phyloP scores from a whole-genome alignment of 2,113 vertebrate species.

The Peromyscus californicus region DNA sequence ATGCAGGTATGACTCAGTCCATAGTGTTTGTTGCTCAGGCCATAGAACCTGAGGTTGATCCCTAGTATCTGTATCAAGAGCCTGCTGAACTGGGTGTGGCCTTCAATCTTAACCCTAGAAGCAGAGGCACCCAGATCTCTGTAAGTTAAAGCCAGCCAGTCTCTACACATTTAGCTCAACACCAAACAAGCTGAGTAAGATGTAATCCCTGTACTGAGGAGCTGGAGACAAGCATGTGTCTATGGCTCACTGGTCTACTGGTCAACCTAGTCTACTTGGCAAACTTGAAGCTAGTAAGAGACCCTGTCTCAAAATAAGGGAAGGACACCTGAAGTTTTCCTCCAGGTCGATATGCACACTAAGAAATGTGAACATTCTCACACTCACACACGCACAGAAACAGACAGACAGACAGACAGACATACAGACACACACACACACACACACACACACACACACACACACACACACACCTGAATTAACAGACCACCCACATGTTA shows the following conservation, averaged over 20 bases:
- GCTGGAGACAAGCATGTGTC: neutral
- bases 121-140: neutral
- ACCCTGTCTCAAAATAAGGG: neutral
- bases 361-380: no score
- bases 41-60: no score
- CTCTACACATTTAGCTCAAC: neutral
- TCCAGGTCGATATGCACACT: no score
- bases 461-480: neutral
- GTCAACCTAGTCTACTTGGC: rapidly evolving
- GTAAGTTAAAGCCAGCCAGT: no score
- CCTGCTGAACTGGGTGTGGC: no score
- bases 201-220: neutral
- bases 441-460: neutral
- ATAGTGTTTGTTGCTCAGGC: neutral
- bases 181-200: neutral
- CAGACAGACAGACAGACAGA: no score
- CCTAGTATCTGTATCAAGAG: no score
- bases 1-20: neutral
- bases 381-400: no score
- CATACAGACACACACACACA: no score
- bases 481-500: no score
- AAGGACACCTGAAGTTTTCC: no score
- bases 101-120: neutral
- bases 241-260: neutral
- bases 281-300: neutral